Evolutionary conservation across 2,113 vertebrate genomes (phyloP).

Genomic region (Picathartes gymnocephalus): DNA sequence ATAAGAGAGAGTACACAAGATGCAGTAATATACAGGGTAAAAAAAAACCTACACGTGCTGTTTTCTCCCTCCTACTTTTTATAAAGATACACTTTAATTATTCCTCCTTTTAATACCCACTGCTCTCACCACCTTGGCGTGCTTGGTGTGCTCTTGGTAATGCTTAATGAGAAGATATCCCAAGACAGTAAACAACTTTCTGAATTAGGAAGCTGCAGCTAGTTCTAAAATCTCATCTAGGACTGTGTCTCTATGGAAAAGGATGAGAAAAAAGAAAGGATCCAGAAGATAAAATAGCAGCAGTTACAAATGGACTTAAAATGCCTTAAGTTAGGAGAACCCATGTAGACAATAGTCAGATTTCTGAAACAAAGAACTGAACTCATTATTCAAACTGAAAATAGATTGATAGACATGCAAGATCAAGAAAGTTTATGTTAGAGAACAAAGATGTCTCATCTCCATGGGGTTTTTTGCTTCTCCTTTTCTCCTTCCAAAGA

Average conservation of each 20-base stretch:
- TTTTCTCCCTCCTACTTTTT: slow-evolving; percentile 64
- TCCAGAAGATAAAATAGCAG: slow-evolving; percentile 59
- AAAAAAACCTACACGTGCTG: slow-evolving; percentile 46
- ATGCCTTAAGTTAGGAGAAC: slow-evolving; percentile 52
- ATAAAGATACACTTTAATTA: slow-evolving; percentile 54
- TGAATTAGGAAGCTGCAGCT: slow-evolving; percentile 40
- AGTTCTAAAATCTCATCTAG: slow-evolving; percentile 44
- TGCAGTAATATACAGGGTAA: slow-evolving; percentile 51
- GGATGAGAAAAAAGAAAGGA: background rate
- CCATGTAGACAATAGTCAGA: slow-evolving; percentile 42
- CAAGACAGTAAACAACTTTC: slow-evolving; percentile 42
- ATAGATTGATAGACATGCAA: slow-evolving; percentile 61
- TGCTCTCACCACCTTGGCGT: slow-evolving; percentile 34
- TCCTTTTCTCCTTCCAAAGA: background rate
- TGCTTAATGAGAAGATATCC: slow-evolving; percentile 25
- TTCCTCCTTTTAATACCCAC: slow-evolving; percentile 31
- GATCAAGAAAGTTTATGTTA: slow-evolving; percentile 58
- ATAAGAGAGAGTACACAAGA: slow-evolving; percentile 61
- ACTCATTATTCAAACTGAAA: slow-evolving; percentile 70
- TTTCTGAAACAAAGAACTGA: slow-evolving; percentile 67
- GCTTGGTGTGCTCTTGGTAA: background rate
- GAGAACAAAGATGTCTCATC: slow-evolving; percentile 59
- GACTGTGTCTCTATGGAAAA: slow-evolving; percentile 43
- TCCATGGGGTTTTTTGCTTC: background rate
- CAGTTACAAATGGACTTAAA: slow-evolving; percentile 28